Conservation (phyloP, 2,113 vertebrate species). For the Sterrhoptilus dennistouni region DNA sequence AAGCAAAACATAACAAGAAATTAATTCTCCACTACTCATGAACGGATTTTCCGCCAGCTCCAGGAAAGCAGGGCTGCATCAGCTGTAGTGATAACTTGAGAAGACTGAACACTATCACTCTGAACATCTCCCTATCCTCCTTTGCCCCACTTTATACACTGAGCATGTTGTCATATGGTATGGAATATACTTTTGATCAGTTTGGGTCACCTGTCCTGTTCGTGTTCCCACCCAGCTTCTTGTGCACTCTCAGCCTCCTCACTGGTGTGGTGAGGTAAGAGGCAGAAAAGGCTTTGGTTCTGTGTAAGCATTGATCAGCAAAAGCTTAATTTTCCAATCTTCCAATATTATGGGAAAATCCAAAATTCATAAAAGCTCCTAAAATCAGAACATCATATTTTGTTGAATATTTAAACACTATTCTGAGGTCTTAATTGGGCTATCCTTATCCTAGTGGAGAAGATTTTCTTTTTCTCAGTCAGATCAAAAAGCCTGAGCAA, state of each 20-base stretch:
- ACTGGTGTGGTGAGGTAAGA: too few species aligned
- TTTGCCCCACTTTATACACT: background rate
- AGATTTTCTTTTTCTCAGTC: background rate
- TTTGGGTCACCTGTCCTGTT: too few species aligned
- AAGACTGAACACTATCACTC: background rate
- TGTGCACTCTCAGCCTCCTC: background rate
- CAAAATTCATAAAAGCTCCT: background rate
- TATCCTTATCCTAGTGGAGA: background rate
- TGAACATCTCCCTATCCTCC: fast-evolving
- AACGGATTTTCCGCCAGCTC: background rate
- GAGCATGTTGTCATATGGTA: background rate
- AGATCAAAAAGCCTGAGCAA: background rate
- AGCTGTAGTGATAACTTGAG: background rate
- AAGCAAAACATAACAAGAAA: background rate
- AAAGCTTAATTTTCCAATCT: background rate
- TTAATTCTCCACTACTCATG: background rate
- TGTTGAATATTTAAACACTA: background rate
- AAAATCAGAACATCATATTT: background rate
- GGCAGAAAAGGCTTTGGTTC: background rate
- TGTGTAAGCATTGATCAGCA: background rate
- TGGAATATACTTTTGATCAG: background rate
- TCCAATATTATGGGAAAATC: background rate
- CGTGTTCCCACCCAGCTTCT: background rate
- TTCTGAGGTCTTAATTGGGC: background rate
- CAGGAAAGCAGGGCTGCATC: background rate